A percentile compares a stretch with the other conserved stretches of the same genome.
phyloP scores from a whole-genome alignment of 2,113 vertebrate genomes.

The Lathamus discolor region DNA sequence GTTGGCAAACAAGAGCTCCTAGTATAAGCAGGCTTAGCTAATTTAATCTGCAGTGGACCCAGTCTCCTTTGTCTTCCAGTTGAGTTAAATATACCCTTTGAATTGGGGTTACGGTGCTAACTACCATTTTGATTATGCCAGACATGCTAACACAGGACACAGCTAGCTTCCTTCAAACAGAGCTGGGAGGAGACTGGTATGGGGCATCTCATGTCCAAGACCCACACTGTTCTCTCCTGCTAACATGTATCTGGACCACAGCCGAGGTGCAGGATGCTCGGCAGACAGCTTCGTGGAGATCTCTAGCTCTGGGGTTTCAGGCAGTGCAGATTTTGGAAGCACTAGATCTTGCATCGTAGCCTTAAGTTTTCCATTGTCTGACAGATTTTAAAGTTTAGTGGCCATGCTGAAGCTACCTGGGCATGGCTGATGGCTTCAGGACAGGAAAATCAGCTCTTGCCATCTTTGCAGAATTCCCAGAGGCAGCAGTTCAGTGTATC shows the following conservation, averaged over 20 bases:
- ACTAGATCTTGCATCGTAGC: accelerated
- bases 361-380: neutral
- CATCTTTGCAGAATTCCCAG: neutral
- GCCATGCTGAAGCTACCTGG: neutral
- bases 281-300: neutral
- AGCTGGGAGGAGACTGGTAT: accelerated
- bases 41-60: neutral
- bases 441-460: neutral
- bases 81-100: conserved; percentile 11
- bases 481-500: neutral
- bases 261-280: accelerated
- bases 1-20: neutral
- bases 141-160: accelerated
- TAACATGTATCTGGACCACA: neutral
- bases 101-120: neutral
- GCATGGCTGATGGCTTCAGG: neutral
- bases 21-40: neutral
- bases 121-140: neutral
- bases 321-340: neutral
- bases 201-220: neutral
- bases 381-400: neutral
- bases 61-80: conserved; percentile 1
- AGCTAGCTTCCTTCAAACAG: neutral
- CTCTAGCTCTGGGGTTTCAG: neutral
- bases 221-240: neutral